Evolutionary conservation across 2,888 invertebrate species (phyloP).

Genomic region (Ypsolopha sequella): DNA sequence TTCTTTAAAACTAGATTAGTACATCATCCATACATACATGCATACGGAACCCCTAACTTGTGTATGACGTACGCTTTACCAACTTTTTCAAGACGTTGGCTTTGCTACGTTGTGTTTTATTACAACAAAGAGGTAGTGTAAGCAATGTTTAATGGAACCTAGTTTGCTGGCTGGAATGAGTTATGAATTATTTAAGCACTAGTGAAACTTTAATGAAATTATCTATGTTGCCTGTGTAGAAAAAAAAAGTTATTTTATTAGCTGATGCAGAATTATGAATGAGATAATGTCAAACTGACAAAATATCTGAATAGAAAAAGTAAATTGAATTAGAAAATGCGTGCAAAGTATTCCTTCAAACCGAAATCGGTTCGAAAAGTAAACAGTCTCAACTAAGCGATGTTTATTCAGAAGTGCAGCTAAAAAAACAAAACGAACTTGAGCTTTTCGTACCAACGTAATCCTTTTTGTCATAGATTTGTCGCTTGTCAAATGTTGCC

Average conservation of each 20-base stretch:
- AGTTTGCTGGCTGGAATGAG: conserved; percentile 6
- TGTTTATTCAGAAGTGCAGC: conserved; percentile 50
- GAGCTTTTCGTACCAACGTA: conserved; percentile 20
- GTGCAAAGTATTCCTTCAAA: conserved; percentile 39
- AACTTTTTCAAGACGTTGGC: too few species aligned
- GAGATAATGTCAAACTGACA: not conserved
- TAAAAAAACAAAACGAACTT: conserved; percentile 39
- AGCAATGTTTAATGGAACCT: not conserved
- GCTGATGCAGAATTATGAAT: not conserved
- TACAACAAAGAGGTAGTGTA: not conserved
- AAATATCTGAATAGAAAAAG: conserved; percentile 13
- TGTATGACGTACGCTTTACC: too few species aligned
- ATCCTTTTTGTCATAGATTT: conserved; percentile 50
- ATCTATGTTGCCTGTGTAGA: not conserved
- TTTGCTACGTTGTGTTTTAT: not conserved
- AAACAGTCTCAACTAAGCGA: conserved; percentile 24
- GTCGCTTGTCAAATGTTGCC: conserved; percentile 40
- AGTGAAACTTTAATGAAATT: not conserved
- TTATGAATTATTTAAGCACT: conserved; percentile 7
- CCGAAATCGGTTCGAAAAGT: conserved; percentile 28
- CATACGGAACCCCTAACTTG: too few species aligned
- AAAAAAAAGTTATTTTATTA: not conserved
- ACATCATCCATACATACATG: too few species aligned
- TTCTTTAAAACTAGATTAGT: too few species aligned
- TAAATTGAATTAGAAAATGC: conserved; percentile 36